These are phyloP conservation scores for Baryphthengus martii DNA, from an alignment of 2,113 vertebrate species.

Conservation along the genomic window DNA sequence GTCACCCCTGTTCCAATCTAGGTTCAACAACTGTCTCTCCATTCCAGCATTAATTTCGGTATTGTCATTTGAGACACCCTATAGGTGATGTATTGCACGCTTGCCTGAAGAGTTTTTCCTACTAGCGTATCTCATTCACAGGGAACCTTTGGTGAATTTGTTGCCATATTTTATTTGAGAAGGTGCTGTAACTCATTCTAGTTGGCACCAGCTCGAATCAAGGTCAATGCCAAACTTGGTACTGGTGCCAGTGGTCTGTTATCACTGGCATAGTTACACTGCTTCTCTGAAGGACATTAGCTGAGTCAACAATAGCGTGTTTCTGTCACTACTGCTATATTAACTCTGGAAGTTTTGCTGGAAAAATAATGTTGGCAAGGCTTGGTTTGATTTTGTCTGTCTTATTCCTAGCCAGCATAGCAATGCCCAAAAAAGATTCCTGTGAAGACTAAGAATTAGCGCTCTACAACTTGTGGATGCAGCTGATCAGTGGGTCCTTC, in stretches of 20 bases:
- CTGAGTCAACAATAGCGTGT: neutral
- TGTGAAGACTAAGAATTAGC: neutral
- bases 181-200: constrained; percentile 1
- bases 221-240: neutral
- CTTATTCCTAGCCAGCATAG: neutral
- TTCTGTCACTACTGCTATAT: neutral
- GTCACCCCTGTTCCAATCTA: neutral
- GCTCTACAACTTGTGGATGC: neutral
- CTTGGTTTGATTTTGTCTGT: constrained; percentile 3
- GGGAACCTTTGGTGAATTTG: neutral
- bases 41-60: neutral
- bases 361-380: neutral
- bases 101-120: neutral
- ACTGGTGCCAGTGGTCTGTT: constrained; percentile 29
- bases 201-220: neutral
- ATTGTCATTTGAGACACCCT: neutral
- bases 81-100: neutral
- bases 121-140: neutral
- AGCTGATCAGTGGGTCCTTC: neutral
- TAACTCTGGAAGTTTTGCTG: constrained; percentile 21
- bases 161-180: constrained; percentile 6
- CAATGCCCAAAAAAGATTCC: neutral
- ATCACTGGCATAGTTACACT: neutral
- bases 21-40: neutral
- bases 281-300: constrained; percentile 2